These are phyloP conservation scores for Agrotis puta DNA, from an alignment of 2,888 invertebrate genomes.

Conservation along the genomic window DNA sequence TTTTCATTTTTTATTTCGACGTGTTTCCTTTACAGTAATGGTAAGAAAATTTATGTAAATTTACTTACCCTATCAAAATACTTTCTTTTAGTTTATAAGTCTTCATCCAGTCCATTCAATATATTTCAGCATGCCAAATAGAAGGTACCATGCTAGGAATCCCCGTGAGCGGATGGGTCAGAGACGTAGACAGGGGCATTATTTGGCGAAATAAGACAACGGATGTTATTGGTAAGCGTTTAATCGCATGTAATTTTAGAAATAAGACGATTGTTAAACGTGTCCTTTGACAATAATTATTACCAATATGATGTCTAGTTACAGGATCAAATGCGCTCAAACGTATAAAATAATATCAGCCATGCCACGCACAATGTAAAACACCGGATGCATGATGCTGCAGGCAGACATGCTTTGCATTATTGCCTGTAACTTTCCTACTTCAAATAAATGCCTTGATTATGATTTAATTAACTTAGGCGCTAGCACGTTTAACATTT, in stretches of 20 bases:
- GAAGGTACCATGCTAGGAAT: conserved; percentile 70
- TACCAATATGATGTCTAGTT: too few relatives aligned
- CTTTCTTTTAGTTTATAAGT: neutral
- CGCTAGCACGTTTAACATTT: too few relatives aligned
- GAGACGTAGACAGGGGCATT: conserved; percentile 76
- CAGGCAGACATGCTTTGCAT: too few relatives aligned
- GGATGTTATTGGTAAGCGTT: conserved; percentile 73
- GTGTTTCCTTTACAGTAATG: conserved; percentile 63
- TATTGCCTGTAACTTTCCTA: too few relatives aligned
- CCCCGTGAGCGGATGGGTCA: conserved; percentile 61
- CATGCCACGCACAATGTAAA: too few relatives aligned
- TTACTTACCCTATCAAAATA: conserved; percentile 1
- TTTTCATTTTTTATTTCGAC: conserved; percentile 57
- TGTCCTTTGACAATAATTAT: too few relatives aligned
- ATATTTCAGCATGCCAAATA: conserved; percentile 79
- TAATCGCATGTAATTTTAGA: neutral
- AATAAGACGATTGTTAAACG: neutral
- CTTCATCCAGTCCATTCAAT: neutral
- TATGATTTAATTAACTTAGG: too few relatives aligned
- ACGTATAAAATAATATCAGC: too few relatives aligned
- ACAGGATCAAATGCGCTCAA: too few relatives aligned
- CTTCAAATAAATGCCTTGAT: too few relatives aligned
- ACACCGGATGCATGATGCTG: too few relatives aligned
- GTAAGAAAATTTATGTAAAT: conserved; percentile 61
- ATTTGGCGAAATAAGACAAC: conserved; percentile 65